Percentiles rank a stretch among this genome's conserved stretches.
These are phyloP conservation scores for Cataglyphis livida DNA, from an alignment of 2,888 invertebrate species.

Conservation along the genomic window DNA sequence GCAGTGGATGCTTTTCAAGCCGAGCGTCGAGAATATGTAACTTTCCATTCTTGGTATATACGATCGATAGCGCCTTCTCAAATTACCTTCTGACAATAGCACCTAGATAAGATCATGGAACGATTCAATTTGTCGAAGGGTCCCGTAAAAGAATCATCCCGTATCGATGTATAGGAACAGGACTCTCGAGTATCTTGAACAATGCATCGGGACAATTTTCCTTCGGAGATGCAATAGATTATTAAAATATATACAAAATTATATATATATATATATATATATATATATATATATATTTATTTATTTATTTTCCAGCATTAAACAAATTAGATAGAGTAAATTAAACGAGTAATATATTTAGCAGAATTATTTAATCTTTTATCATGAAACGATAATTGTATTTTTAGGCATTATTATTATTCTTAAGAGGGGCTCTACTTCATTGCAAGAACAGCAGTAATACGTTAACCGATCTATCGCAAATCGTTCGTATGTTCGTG, in stretches of 20 bases:
- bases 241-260: not conserved
- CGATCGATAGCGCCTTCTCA: slow-evolving; percentile 67
- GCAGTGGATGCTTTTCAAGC: not conserved
- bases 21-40: not conserved
- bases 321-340: not conserved
- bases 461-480: slow-evolving; percentile 21
- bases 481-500: slow-evolving; percentile 36
- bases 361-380: not conserved
- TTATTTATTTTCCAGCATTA: not conserved
- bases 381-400: not conserved
- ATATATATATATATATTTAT: no score
- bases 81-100: slow-evolving; percentile 61
- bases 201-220: slow-evolving; percentile 25
- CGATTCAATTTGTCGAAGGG: slow-evolving; percentile 59
- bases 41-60: slow-evolving; percentile 10
- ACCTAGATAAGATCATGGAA: slow-evolving; percentile 60
- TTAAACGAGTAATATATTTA: not conserved
- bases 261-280: no score
- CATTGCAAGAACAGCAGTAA: not conserved
- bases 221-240: slow-evolving; percentile 23
- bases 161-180: not conserved
- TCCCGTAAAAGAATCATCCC: slow-evolving; percentile 48
- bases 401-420: not conserved
- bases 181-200: slow-evolving; percentile 19
- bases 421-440: not conserved